A percentile compares a stretch with the other conserved stretches of the same genome.
Conservation (phyloP, 2,797 vertebrate species). For the Gadopsis marmoratus region DNA sequence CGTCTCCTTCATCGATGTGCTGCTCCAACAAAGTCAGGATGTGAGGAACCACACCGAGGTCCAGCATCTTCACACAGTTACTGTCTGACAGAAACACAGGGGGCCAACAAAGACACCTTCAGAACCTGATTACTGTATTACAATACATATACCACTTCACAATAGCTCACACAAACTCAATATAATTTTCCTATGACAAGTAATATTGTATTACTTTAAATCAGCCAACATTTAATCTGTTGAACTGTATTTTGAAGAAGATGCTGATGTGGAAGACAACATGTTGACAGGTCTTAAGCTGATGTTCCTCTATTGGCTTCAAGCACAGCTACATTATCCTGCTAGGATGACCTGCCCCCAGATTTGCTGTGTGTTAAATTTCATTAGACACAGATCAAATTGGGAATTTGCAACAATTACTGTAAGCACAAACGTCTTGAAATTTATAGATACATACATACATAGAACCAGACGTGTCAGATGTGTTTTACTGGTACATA, state of each 20-base stretch:
- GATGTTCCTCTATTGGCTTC: not conserved
- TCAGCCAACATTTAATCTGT: not conserved
- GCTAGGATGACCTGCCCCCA: not conserved
- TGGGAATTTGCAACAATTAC: not conserved
- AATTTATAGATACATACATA: not conserved
- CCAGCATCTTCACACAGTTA: constrained; percentile 91
- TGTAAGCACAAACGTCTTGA: not conserved
- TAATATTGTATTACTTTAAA: not conserved
- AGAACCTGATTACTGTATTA: not conserved
- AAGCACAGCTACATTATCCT: not conserved
- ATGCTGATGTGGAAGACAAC: not conserved
- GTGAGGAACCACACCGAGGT: constrained; percentile 89
- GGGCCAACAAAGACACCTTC: not conserved
- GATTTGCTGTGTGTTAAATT: not conserved
- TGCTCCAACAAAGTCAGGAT: constrained; percentile 90
- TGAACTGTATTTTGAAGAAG: not conserved
- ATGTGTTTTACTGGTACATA: not conserved
- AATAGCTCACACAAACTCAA: not conserved
- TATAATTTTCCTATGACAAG: not conserved
- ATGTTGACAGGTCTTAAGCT: not conserved
- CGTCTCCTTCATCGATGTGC: constrained; percentile 87
- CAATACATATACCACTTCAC: not conserved
- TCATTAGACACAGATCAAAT: not conserved
- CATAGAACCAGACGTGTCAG: not conserved
- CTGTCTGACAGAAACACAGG: constrained; percentile 81